Evolutionary conservation across 2,888 invertebrate species (phyloP), one percentile per base, ranked within the genome.

Genomic region (Morpho achilles): DNA sequence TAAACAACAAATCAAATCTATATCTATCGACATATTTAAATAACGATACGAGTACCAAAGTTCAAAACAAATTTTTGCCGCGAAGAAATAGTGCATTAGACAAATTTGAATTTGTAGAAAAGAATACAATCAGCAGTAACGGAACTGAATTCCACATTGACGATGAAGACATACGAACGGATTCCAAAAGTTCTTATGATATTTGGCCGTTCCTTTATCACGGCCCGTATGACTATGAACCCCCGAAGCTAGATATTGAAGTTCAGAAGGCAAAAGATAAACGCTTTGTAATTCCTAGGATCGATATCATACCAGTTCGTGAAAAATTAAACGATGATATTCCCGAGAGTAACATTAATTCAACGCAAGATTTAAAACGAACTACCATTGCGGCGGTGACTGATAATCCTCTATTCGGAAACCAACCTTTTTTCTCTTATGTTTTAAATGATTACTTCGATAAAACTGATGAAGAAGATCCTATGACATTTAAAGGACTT

Each of bases 361-460:
- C 66, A 0, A 68, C 65, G 8, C 49, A 67, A 32, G 63, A 61
- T 41, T 68, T 69, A 58, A 58, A 67, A 8, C 49, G 53, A 55
- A 60, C 60, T 42, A 62, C 52, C 3, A 10, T 10, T 8, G 46
- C 51, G 22, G 56, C 42, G n/a, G 67, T 68, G n/a, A 68, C 74
- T 7, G 79, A 83, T 51, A 84, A 83, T 64, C 87, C 86, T 5
- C 70, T 80, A 43, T 66, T 58, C 50, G 84, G 79, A 8, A 73
- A 86, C 58, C 74, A 74, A 56, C 84, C 86, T 2, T 87, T 86
- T 63, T 79, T 85, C 58, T 84, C 86, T 1, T 84, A 76, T 63
- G 76, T 82, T 42, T 64, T 87, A 8, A 82, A 81, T 57, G 84
- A 87, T 68, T 84, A 87, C 67, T 80, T 69, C 59, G 80, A 85